Base-by-base conservation (phyloP, 2,113 vertebrate genomes). In the Dasyornis broadbenti region DNA sequence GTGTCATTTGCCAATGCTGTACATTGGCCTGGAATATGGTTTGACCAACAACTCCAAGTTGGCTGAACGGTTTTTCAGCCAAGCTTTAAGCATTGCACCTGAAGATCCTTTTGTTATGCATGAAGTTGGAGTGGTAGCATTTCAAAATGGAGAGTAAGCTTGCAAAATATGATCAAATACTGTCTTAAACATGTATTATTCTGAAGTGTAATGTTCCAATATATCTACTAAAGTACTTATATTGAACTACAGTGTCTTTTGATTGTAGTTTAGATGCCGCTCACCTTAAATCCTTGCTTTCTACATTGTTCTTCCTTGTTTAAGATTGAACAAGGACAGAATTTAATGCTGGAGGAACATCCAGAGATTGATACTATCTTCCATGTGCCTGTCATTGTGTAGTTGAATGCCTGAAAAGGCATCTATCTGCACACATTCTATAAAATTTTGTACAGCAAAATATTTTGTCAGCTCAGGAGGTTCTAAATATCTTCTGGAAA, bases 31-130 rank as follows among this genome's bases (percentile, higher is more conserved):
- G 95, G 99, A 99, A 95, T 99, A 99, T 54, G 99, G 99, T 72
- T 98, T 99, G 94, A 99, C 99, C 91, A 99, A 99, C 98, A 99
- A 99, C 96, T 99, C 99, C 40, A 99, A 99, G 96, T 95, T 99
- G 92, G 99, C 99, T 6, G 99, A 99, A 83, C 98, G 99, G 20
- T 99, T 99, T 98, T 99, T 99, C 96, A 99, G 99, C 97, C 99
- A 99, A 86, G 99, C 99, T 77, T 98, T 99, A 30, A 99, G 99
- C 89, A 99, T 99, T n/a, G 99, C 99, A 28, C 99, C 99, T 10
- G 99, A 99, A 96, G 99, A 99, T 90, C 99, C 99, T 9, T 99
- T 99, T 81, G 99, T 99, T 87, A 99, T 99, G 96, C 99, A 99
- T 23, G 99, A 99, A 97, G 99, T 99, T 89, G 99, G 99, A 5